Percentiles rank a stretch among this genome's conserved stretches.
These are phyloP conservation scores for Xenentodon cancila DNA, from an alignment of 2,797 vertebrate species.

Conservation along the genomic window DNA sequence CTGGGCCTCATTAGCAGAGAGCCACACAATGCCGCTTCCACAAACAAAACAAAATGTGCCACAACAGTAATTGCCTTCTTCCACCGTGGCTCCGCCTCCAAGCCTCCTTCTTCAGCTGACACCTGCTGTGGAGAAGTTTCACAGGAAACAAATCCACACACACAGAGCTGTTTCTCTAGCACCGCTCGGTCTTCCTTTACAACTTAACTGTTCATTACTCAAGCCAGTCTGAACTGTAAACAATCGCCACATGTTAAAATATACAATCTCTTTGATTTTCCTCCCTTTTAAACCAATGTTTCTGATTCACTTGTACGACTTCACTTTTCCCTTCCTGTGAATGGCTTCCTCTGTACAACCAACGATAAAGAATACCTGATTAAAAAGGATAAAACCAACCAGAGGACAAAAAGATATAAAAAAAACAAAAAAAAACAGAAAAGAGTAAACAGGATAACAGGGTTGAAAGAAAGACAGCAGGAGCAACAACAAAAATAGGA, in stretches of 20 bases:
- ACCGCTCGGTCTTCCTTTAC: constrained; percentile 9
- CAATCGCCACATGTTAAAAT: neutral
- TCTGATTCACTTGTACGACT: neutral
- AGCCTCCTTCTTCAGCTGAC: constrained; percentile 67
- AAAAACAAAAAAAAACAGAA: constrained; percentile 2
- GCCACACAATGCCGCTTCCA: constrained; percentile 69
- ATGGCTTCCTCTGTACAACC: neutral
- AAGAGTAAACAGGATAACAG: constrained; percentile 7
- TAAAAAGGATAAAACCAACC: neutral
- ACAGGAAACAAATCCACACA: constrained; percentile 53
- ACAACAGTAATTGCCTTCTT: constrained; percentile 77
- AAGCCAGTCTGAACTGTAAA: neutral
- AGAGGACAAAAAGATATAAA: too few species aligned
- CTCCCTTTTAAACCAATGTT: neutral
- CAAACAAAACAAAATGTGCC: constrained; percentile 74
- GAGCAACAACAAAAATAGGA: constrained; percentile 56
- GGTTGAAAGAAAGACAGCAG: constrained; percentile 23
- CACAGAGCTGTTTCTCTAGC: constrained; percentile 2
- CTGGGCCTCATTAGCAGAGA: constrained; percentile 76
- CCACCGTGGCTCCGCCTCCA: constrained; percentile 55
- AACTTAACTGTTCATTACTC: constrained; percentile 1
- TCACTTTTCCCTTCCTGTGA: neutral
- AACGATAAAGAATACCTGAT: neutral
- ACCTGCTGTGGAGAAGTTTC: constrained; percentile 71
- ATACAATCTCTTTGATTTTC: neutral